A percentile compares a stretch with the other conserved stretches of the same genome.
Conservation (phyloP, 2,113 vertebrate species). For the Lates calcarifer region DNA sequence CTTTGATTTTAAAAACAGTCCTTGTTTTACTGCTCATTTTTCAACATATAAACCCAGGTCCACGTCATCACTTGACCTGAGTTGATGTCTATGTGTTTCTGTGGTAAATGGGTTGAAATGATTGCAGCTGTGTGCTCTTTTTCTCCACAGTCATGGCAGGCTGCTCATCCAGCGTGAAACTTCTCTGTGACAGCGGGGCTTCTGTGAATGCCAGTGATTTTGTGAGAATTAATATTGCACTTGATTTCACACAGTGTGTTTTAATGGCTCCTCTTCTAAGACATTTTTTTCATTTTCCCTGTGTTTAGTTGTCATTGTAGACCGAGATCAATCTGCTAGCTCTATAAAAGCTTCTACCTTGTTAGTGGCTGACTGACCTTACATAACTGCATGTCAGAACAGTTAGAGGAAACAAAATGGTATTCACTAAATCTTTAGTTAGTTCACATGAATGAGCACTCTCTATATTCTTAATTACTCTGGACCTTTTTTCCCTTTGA, state of each 20-base stretch:
- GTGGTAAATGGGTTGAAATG: constrained; percentile 31
- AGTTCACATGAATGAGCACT: not conserved
- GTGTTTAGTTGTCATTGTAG: not conserved
- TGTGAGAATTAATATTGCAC: constrained; percentile 84
- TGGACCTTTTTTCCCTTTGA: not conserved
- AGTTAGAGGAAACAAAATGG: not conserved
- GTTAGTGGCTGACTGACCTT: not conserved
- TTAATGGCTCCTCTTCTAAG: not conserved
- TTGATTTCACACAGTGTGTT: constrained; percentile 30
- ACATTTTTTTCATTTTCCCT: not conserved
- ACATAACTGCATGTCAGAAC: not conserved
- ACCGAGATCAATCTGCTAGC: not conserved
- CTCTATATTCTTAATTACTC: not conserved
- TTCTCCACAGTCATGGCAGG: constrained; percentile 92
- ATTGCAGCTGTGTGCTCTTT: not conserved
- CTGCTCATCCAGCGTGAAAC: constrained; percentile 93
- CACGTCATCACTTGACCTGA: not conserved
- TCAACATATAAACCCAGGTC: not conserved
- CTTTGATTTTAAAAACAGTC: not conserved
- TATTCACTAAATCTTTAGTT: not conserved
- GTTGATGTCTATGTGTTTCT: not conserved
- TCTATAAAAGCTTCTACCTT: not conserved
- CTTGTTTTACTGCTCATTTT: not conserved
- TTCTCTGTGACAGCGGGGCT: constrained; percentile 94
- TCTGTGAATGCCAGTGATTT: constrained; percentile 91